Conservation (phyloP, 2,888 invertebrate genomes). For the Timema podura region DNA sequence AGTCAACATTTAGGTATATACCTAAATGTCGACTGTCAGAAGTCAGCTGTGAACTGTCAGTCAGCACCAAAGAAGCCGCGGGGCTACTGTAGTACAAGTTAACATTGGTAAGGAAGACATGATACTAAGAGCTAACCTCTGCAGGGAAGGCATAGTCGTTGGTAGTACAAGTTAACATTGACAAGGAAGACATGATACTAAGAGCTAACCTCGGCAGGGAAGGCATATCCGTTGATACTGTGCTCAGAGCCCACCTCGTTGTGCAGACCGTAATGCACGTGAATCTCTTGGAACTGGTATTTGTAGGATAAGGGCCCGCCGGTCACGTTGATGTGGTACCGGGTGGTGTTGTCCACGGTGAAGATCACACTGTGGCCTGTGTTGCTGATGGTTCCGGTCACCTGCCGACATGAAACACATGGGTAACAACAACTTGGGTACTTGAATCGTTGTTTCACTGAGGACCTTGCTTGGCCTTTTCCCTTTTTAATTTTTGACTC, state of each 20-base stretch:
- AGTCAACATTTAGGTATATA: too few species aligned
- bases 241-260: conserved; percentile 96
- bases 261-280: conserved; percentile 87
- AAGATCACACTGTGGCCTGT: conserved; percentile 94
- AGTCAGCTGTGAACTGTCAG: too few species aligned
- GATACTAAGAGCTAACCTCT: conserved; percentile 65
- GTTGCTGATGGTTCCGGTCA: conserved; percentile 85
- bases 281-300: conserved; percentile 92
- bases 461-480: too few species aligned
- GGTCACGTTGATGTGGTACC: conserved; percentile 85
- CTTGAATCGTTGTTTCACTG: too few species aligned
- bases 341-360: conserved; percentile 79
- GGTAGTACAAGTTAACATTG: conserved; percentile 48
- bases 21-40: too few species aligned
- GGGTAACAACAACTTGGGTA: neutral
- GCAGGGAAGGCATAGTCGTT: conserved; percentile 95
- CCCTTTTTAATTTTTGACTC: too few species aligned
- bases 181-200: conserved; percentile 77
- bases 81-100: too few species aligned
- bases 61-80: too few species aligned
- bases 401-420: conserved; percentile 51
- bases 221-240: conserved; percentile 90
- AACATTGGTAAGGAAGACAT: neutral
- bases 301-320: conserved; percentile 95
- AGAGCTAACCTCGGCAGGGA: conserved; percentile 90